Base-by-base conservation (phyloP, 2,888 invertebrate species). In the Spodoptera littoralis region DNA sequence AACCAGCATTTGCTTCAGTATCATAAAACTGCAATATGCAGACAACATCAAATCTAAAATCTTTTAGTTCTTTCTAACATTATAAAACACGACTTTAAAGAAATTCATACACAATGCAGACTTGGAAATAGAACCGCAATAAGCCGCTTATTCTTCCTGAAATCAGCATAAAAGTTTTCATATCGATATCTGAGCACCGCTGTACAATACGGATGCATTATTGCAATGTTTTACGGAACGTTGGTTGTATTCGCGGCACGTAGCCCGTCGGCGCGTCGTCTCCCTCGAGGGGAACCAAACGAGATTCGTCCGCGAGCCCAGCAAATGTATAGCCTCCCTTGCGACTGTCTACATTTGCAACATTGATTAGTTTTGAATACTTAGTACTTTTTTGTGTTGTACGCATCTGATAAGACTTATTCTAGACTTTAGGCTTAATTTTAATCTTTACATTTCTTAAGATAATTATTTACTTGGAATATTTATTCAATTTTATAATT, bases 231-330 rank as follows among this genome's bases (percentile, higher is more conserved):
- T 76, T 55, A 70, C 63, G 69, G 73, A 22, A 47, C 48, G 43
- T n/a, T 47, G 65, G 57, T 36, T 60, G 70, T 80, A 84, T 84
- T 83, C 81, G 52, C 50, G 70, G 80, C 82, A 83, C 83, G 82
- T 76, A 72, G 77, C 44, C 50, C 68, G 75, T 71, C 79, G 73
- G 55, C 66, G 60, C 67, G 52, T 54, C 59, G 42, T 13, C 51
- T 66, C 73, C 68, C 70, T 51, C 22, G 68, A 60, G 70, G 76
- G 68, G 62, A 27, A 54, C 54, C 53, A 60, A 79, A 77, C 73
- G 70, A 73, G 66, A 79, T 69, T 77, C 64, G 64, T 74, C 72
- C 69, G 53, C 55, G 57, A 64, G 57, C 52, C 52, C 58, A 36
- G 57, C 69, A 72, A 76, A 76, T 76, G 65, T 72, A 68, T 76